Evolutionary conservation across 2,797 vertebrate species (phyloP).

Genomic region (Typhlichthys eigenmanni): DNA sequence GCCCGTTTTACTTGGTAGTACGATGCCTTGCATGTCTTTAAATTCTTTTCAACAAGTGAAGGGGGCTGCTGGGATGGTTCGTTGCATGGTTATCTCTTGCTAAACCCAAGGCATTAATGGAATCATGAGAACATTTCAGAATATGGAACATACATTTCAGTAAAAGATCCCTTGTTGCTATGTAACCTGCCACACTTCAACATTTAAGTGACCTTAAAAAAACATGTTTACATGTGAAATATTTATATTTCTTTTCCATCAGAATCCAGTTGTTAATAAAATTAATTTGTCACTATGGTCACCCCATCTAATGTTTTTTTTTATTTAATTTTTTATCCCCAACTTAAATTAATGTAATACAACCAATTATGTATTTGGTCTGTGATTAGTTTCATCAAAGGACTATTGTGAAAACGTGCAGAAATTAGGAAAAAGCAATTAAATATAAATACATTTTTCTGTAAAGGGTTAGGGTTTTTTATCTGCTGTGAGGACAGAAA

Average conservation of each 20-base stretch:
- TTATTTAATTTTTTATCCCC: not conserved
- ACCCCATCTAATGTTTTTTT: not conserved
- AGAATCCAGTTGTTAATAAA: constrained; percentile 55
- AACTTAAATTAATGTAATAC: no score
- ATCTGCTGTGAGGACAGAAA: no score
- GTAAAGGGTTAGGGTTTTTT: no score
- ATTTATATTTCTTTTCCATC: constrained; percentile 40
- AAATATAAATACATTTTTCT: no score
- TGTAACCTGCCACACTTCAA: constrained; percentile 26
- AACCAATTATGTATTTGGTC: not conserved
- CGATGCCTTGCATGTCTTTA: constrained; percentile 11
- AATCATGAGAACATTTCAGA: constrained; percentile 9
- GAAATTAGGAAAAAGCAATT: no score
- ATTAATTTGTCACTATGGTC: constrained; percentile 30
- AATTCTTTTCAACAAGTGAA: not conserved
- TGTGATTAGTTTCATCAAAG: not conserved
- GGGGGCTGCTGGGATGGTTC: constrained; percentile 56
- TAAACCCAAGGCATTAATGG: constrained; percentile 9
- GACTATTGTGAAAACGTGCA: no score
- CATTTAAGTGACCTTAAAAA: constrained; percentile 61
- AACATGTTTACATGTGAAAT: constrained; percentile 53
- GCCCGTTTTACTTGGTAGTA: not conserved
- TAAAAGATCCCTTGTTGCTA: constrained; percentile 24
- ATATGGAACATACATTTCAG: constrained; percentile 27
- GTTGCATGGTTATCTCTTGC: constrained; percentile 49